These are phyloP conservation scores for Cephus nigrinus DNA, from an alignment of 2,888 invertebrate species.

Conservation along the genomic window DNA sequence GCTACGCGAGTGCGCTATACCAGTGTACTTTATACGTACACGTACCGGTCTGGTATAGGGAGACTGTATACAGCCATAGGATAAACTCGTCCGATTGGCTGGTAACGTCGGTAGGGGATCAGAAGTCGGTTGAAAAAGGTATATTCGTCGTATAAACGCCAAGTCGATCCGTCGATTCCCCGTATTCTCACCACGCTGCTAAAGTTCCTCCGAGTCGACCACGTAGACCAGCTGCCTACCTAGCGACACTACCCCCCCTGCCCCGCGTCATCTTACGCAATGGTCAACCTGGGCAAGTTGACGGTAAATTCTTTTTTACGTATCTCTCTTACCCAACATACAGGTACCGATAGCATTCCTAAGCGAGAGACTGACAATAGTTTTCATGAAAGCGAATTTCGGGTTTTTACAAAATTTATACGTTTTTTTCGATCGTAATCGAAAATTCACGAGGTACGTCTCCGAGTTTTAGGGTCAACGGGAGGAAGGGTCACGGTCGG, in stretches of 20 bases:
- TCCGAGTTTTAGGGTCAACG: no score
- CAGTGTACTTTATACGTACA: no score
- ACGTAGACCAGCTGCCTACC: not conserved
- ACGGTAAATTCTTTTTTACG: conserved; percentile 21
- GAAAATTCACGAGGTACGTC: not conserved
- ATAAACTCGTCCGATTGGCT: not conserved
- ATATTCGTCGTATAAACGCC: not conserved
- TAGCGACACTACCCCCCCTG: not conserved
- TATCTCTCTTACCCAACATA: conserved; percentile 13
- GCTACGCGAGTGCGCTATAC: not conserved
- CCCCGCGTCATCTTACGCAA: conserved; percentile 16
- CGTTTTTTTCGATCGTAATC: no score
- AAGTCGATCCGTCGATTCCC: not conserved
- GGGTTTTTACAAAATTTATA: no score
- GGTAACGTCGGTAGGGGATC: not conserved
- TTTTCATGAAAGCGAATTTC: not conserved
- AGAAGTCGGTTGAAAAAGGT: not conserved
- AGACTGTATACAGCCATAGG: no score
- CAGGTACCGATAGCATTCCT: not conserved
- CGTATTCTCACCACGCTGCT: not conserved
- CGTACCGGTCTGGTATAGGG: no score
- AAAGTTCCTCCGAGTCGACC: not conserved
- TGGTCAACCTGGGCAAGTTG: conserved; percentile 21
- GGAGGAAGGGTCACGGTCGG: no score
- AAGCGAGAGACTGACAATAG: not conserved